Evolutionary conservation across 2,797 vertebrate species (phyloP), one percentile per base, ranked within the genome.

Genomic region (Notamacropus eugenii): DNA sequence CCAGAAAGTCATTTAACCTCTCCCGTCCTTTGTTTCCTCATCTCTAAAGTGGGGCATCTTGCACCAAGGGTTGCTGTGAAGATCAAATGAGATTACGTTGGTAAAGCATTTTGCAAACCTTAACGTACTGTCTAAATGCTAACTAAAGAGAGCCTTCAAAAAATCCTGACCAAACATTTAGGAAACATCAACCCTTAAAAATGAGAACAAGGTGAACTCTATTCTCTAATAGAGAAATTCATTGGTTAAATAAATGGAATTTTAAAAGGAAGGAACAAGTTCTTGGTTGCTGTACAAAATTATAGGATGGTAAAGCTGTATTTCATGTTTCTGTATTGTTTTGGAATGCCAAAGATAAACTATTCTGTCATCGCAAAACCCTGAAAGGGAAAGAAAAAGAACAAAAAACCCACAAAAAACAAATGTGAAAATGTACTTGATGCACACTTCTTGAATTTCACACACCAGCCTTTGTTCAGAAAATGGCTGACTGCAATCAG

Each of bases 141-240:
- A 50, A 40, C 40, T 87, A 87, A 87, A 46, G 67, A 46, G 11
- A 11, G 16, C 16, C 19, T 24, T 8, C 90, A 95, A 50, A 57
- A 93, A 90, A 93, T 95, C 90, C 95, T 67, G 27, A 74, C 59
- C 82, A 96, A 95, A 94, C 55, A 93, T 93, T 96, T 92, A 62
- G 50, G 92, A 98, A 97, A 97, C 97, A 97, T 96, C 97, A 95
- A 92, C 3, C 57, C 90, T 93, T 96, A 95, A 92, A 95, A 95
- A 95, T 96, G 95, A 96, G 93, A 90, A 96, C n/a, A 92, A 92
- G 54, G 90, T 97, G 97, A 97, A 93, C 95, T 91, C 96, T 96
- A 95, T 91, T 97, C 54, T 46, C 50, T 54, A 93, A 54, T 29
- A 92, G 92, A 97, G 96, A 94, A 96, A 95, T 96, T 93, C 95